A percentile compares a stretch with the other conserved stretches of the same genome.
Evolutionary conservation across 2,888 invertebrate species (phyloP).

Genomic region (Dinocampus coccinellae): DNA sequence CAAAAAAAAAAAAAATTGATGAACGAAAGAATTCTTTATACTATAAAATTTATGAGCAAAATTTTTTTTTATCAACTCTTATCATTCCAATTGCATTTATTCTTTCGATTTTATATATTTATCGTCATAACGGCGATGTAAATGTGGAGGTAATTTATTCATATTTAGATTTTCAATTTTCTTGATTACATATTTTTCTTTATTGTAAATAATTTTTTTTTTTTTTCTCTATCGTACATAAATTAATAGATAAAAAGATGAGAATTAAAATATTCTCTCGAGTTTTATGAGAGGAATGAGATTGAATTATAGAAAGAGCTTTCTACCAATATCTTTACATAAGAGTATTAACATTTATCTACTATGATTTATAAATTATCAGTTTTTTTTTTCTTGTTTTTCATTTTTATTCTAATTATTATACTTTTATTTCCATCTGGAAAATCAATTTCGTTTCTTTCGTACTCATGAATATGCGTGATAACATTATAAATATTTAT

Average conservation of each 20-base stretch:
- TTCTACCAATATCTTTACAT: conserved; percentile 38
- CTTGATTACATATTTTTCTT: conserved; percentile 1
- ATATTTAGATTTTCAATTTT: conserved; percentile 4
- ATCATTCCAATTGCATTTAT: conserved; percentile 48
- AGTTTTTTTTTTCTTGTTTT: conserved; percentile 11
- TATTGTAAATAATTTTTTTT: neutral
- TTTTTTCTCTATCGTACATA: neutral
- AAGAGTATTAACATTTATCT: conserved; percentile 38
- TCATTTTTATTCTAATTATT: too few relatives aligned
- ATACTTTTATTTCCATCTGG: conserved; percentile 34
- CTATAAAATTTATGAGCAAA: conserved; percentile 18
- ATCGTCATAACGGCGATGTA: neutral
- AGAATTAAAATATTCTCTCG: neutral
- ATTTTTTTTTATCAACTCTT: conserved; percentile 23
- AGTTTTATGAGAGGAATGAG: neutral
- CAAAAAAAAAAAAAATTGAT: neutral
- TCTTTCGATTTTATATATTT: conserved; percentile 28
- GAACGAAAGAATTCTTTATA: neutral
- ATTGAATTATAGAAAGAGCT: conserved; percentile 10
- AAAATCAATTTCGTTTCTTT: neutral
- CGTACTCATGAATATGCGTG: neutral
- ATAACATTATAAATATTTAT: too few relatives aligned
- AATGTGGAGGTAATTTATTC: neutral
- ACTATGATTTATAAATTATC: conserved; percentile 17
- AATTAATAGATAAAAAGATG: neutral